phyloP scores from a whole-genome alignment of 2,888 invertebrate genomes.

The Bhutanitis thaidina region DNA sequence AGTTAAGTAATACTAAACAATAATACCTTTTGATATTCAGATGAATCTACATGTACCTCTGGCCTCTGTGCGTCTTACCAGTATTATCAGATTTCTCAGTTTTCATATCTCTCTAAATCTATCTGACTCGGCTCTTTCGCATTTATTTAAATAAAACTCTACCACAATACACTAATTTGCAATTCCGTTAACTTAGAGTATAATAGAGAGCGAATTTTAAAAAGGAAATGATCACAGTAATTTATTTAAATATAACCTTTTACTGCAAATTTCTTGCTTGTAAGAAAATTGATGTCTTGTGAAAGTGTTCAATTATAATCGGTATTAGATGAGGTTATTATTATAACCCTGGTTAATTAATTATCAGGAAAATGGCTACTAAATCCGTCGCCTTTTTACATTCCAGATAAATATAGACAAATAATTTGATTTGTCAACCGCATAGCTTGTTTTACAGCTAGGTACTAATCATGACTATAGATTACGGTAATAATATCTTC shows the following conservation, averaged over 20 bases:
- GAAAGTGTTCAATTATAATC: conserved; percentile 51
- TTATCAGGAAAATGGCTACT: too few species aligned
- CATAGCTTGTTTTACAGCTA: too few species aligned
- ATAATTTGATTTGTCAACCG: too few species aligned
- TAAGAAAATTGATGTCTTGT: conserved; percentile 35
- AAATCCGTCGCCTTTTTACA: too few species aligned
- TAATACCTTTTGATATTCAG: too few species aligned
- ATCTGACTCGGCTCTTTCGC: neutral
- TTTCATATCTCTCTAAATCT: neutral
- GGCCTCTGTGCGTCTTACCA: too few species aligned
- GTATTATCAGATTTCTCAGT: conserved; percentile 1
- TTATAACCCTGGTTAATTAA: too few species aligned
- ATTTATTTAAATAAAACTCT: neutral
- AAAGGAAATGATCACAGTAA: conserved; percentile 40
- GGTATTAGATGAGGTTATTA: neutral
- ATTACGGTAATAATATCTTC: too few species aligned
- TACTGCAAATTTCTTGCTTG: conserved; percentile 30
- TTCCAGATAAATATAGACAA: too few species aligned
- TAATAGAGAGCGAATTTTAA: conserved; percentile 11
- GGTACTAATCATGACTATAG: too few species aligned
- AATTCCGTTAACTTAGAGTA: conserved; percentile 12
- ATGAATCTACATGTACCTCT: too few species aligned
- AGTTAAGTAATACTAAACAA: too few species aligned
- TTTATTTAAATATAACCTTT: conserved; percentile 47
- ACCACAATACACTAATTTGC: conserved; percentile 15